Evolutionary conservation across 2,797 vertebrate species (phyloP).

Genomic region (Acanthurus lineatus): DNA sequence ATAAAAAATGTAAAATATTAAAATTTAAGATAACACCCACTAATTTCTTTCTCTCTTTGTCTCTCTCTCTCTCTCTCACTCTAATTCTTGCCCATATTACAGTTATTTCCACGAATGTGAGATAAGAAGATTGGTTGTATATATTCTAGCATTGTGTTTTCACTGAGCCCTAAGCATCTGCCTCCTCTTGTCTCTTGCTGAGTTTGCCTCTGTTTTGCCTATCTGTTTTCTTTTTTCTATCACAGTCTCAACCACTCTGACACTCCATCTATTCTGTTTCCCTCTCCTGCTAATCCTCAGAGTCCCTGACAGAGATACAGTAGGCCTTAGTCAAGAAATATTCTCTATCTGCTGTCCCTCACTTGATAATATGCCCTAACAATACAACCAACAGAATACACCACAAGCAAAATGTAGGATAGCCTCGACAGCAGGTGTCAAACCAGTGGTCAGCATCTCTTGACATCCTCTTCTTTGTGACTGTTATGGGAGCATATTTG

Average conservation of each 20-base stretch:
- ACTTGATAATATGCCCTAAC: slow-evolving; percentile 30
- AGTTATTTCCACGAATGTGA: slow-evolving; percentile 18
- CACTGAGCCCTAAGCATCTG: slow-evolving; percentile 18
- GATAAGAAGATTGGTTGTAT: slow-evolving; percentile 50
- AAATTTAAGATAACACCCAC: background rate
- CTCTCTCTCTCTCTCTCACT: background rate
- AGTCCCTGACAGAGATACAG: slow-evolving; percentile 38
- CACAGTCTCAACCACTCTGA: slow-evolving; percentile 23
- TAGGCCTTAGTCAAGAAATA: slow-evolving; percentile 23
- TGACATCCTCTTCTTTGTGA: background rate
- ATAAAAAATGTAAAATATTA: background rate
- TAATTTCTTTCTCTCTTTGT: background rate
- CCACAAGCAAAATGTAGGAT: background rate
- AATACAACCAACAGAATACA: background rate
- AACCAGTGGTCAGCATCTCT: background rate
- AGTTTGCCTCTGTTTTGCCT: slow-evolving; percentile 29
- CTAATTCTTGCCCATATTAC: background rate
- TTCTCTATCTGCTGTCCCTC: slow-evolving; percentile 12
- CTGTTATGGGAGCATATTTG: background rate
- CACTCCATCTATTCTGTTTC: slow-evolving; percentile 32
- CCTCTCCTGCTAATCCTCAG: slow-evolving; percentile 42
- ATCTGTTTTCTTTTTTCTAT: slow-evolving; percentile 23
- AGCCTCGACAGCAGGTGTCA: background rate
- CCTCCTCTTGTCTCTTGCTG: slow-evolving; percentile 18
- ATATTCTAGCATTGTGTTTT: slow-evolving; percentile 38